Evolutionary conservation across 2,888 invertebrate species (phyloP).

Genomic region (Hemicrepidius hirtus): DNA sequence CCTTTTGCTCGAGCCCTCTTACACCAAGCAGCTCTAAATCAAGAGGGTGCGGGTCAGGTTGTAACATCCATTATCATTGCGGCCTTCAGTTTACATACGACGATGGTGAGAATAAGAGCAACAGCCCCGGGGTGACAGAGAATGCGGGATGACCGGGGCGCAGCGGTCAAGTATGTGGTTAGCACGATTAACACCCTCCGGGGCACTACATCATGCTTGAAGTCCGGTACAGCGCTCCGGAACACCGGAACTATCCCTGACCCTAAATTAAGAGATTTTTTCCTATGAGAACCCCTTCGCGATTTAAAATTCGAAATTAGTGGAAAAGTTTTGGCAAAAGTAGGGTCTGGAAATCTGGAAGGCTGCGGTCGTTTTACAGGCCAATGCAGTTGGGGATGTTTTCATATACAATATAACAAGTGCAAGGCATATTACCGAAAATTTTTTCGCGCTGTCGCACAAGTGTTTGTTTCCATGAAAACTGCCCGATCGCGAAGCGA

Average conservation of each 20-base stretch:
- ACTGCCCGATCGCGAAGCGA: no score
- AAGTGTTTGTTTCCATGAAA: no score
- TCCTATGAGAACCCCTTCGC: not conserved
- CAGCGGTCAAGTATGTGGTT: conserved; percentile 52
- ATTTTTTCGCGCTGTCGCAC: no score
- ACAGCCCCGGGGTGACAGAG: conserved; percentile 33
- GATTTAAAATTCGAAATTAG: conserved; percentile 16
- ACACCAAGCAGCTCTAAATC: conserved; percentile 31
- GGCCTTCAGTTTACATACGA: conserved; percentile 40
- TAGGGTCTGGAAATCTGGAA: not conserved
- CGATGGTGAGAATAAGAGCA: conserved; percentile 40
- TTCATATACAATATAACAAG: no score
- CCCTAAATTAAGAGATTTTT: conserved; percentile 38
- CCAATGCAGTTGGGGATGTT: not conserved
- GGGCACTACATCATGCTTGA: conserved; percentile 46
- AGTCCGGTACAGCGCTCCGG: conserved; percentile 41
- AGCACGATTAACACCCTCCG: conserved; percentile 51
- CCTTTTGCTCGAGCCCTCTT: conserved; percentile 8
- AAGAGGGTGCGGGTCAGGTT: conserved; percentile 37
- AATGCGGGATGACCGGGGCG: conserved; percentile 36
- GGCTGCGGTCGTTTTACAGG: not conserved
- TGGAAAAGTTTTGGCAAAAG: not conserved
- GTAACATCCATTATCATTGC: conserved; percentile 38
- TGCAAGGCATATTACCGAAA: no score
- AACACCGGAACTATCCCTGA: conserved; percentile 41